phyloP scores from a whole-genome alignment of 2,797 vertebrate genomes.

The Acestrorhynchus altus region DNA sequence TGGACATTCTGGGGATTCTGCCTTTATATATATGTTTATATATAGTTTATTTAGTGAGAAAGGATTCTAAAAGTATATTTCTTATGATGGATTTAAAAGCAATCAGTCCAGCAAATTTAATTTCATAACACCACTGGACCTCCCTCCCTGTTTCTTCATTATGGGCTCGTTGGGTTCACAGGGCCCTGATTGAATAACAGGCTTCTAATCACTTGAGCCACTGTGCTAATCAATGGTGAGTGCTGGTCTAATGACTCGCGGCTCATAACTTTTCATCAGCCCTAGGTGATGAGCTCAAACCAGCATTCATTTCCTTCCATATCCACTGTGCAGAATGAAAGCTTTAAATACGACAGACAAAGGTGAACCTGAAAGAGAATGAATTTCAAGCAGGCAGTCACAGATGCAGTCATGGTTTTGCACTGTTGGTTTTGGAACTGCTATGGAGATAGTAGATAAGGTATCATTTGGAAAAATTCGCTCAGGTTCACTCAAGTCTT shows the following conservation, averaged over 20 bases:
- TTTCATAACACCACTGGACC: background rate
- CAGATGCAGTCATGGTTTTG: background rate
- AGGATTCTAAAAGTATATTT: too few relatives aligned
- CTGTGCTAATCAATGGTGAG: conserved; percentile 66
- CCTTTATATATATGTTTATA: too few relatives aligned
- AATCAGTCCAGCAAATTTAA: background rate
- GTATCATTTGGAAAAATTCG: background rate
- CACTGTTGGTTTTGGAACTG: background rate
- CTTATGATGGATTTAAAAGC: too few relatives aligned
- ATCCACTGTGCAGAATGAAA: background rate
- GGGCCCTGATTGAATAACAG: conserved; percentile 64
- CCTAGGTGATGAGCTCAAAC: conserved; percentile 24
- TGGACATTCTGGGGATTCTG: too few relatives aligned
- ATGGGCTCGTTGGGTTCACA: background rate
- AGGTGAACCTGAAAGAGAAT: background rate
- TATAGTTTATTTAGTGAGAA: too few relatives aligned
- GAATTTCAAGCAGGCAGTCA: background rate
- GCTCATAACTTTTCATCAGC: conserved; percentile 61
- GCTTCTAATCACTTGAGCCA: conserved; percentile 63
- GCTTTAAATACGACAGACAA: background rate
- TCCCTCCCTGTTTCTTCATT: background rate
- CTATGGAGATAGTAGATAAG: background rate
- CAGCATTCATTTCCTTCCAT: background rate
- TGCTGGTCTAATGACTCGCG: conserved; percentile 46
- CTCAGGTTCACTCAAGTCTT: background rate